Conservation (phyloP, 2,888 invertebrate genomes). For the Peribatodes rhomboidaria region DNA sequence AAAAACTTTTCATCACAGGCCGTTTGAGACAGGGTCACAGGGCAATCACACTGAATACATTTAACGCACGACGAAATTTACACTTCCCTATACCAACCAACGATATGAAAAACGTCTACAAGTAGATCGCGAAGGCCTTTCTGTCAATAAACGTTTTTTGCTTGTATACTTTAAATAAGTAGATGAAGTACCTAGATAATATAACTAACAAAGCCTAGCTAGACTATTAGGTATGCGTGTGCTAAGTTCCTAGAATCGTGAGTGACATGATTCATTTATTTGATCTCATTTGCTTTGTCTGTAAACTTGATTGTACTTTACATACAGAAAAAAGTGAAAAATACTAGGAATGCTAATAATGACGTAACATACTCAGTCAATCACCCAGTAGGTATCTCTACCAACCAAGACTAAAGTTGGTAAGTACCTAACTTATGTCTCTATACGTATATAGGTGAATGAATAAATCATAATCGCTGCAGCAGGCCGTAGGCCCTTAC, state of each 20-base stretch:
- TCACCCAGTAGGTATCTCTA: no score
- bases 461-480: no score
- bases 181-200: neutral
- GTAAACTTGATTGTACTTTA: neutral
- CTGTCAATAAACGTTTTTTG: constrained; percentile 32
- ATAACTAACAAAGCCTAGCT: constrained; percentile 20
- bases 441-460: no score
- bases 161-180: neutral
- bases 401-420: no score
- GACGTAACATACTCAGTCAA: no score
- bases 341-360: no score
- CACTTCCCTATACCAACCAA: constrained; percentile 27
- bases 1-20: neutral
- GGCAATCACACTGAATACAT: constrained; percentile 21
- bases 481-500: no score
- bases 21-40: constrained; percentile 10
- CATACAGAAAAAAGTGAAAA: neutral
- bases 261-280: constrained; percentile 32
- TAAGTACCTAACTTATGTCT: no score
- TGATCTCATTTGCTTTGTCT: constrained; percentile 18
- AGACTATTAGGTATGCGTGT: constrained; percentile 2
- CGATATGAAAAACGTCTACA: constrained; percentile 24
- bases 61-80: constrained; percentile 23
- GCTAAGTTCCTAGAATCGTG: constrained; percentile 22
- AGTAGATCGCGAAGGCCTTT: constrained; percentile 34